Evolutionary conservation across 2,797 vertebrate species (phyloP), one percentile per base, ranked within the genome.

Genomic region (Neolamprologus multifasciatus): DNA sequence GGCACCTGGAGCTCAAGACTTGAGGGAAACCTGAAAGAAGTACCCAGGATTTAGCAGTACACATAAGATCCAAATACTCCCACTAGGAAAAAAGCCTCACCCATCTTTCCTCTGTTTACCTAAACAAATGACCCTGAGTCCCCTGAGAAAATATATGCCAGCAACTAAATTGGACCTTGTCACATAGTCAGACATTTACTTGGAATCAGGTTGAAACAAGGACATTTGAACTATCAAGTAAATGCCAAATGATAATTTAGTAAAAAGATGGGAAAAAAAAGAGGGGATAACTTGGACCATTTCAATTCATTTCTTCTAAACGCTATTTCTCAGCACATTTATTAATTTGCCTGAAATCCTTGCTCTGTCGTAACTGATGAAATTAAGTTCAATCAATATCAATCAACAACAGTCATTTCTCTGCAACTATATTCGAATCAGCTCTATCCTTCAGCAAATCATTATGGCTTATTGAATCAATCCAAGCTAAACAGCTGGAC

Each of bases 231-330:
- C 87, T 67, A 86, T 90, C 8, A 51, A 88, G 48, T 40, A 77
- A 88, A 91, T 79, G 88, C 88, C 92, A 95, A 93, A 91, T 92
- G 78, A 89, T 87, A 84, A 92, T 90, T 89, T 80, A 54, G 36
- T 26, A 55, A 85, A 84, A 74, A 12, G 23, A 48, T 74, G 89
- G 43, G 4, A 26, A 26, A 77, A 9, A 57, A 17, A 31, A 31
- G 2, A 16, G 26, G 26, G 57, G 17, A 80, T 62, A 16, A 89
- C 54, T 52, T 6, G 33, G 55, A 50, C 79, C 85, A 84, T 87
- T 94, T 87, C 67, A 76, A 87, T 77, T 87, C 23, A 88, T 91
- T 90, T 91, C 86, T 89, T 84, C 84, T 14, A 81, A 87, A 81
- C 43, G 85, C 82, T 54, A 77, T 85, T 88, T 87, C 83, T 81